Percentiles rank a stretch among this genome's conserved stretches.
phyloP scores from a whole-genome alignment of 2,888 invertebrate genomes.

The Machimus rusticus region DNA sequence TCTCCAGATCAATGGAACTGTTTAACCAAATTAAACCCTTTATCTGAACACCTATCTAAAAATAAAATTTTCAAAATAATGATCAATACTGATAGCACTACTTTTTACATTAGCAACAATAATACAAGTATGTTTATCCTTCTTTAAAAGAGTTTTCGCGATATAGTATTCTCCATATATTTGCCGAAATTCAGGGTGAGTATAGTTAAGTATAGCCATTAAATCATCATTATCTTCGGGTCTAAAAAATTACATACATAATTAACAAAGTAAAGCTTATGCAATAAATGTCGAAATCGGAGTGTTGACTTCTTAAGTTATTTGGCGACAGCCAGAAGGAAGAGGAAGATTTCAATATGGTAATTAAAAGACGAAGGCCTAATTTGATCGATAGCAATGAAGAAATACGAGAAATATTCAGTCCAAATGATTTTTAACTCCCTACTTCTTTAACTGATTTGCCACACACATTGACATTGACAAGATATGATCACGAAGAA shows the following conservation, averaged over 20 bases:
- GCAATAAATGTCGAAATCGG: no score
- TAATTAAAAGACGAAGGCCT: no score
- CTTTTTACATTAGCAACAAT: conserved; percentile 67
- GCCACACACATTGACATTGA: no score
- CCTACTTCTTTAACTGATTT: no score
- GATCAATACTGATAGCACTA: background rate
- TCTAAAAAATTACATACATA: conserved; percentile 56
- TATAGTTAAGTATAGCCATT: conserved; percentile 66
- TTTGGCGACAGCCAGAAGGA: no score
- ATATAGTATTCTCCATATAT: conserved; percentile 71
- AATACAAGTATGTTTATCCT: conserved; percentile 45
- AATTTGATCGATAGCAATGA: no score
- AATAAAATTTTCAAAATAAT: background rate
- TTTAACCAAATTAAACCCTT: background rate
- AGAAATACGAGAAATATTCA: no score
- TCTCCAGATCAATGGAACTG: background rate
- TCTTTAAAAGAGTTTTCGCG: conserved; percentile 68
- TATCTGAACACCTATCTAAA: background rate
- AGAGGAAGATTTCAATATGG: no score
- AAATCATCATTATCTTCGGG: conserved; percentile 77
- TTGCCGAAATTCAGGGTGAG: conserved; percentile 63
- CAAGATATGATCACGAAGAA: no score
- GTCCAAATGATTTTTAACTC: no score
- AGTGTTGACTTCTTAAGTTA: no score
- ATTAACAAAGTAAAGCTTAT: no score